Conservation (phyloP, 2,797 vertebrate species). For the Hephaestus fuliginosus region DNA sequence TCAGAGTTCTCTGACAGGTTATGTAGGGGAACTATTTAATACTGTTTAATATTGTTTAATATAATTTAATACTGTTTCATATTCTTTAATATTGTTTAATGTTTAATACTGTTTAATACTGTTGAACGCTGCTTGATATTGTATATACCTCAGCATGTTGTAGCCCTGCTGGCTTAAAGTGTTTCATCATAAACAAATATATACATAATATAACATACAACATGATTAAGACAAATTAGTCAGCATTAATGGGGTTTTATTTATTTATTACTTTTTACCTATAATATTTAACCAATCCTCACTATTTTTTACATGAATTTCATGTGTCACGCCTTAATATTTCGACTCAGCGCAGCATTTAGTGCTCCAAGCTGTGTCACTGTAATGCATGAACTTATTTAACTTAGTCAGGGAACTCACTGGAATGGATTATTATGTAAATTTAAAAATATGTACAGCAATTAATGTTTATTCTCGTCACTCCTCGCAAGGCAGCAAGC, state of each 20-base stretch:
- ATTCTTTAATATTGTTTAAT: no score
- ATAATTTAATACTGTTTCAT: no score
- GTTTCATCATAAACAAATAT: no score
- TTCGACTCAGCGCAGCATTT: background rate
- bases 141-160: no score
- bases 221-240: background rate
- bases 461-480: constrained; percentile 19
- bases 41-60: no score
- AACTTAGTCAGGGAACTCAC: constrained; percentile 13
- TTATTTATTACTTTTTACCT: background rate
- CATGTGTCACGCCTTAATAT: background rate
- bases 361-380: background rate
- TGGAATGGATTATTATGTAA: constrained; percentile 18
- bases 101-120: no score
- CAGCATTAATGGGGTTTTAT: no score
- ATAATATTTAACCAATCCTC: background rate
- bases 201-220: no score
- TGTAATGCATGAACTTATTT: background rate
- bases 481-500: constrained; percentile 8
- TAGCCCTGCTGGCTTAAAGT: no score
- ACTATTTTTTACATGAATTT: background rate
- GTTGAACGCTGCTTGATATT: no score
- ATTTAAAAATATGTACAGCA: constrained; percentile 1
- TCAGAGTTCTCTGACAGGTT: no score
- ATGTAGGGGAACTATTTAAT: no score